Base-by-base conservation (phyloP, 2,797 vertebrate genomes). In the Ficedula albicollis region DNA sequence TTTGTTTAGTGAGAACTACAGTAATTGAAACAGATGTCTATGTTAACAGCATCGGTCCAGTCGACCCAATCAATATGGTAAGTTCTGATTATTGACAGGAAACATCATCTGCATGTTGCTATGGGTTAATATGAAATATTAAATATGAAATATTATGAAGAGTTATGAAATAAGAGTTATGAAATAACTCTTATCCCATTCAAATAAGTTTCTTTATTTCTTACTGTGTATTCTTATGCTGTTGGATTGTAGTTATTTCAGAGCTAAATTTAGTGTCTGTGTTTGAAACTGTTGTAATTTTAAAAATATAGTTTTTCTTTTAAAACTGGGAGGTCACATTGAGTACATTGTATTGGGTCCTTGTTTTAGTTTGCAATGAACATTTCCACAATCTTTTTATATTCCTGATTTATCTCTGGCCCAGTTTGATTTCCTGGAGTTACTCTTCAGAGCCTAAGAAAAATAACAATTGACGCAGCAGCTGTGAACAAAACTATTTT, bases 21-120 rank as follows among this genome's bases (percentile, higher is more conserved):
- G 98, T 99, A 93, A 99, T 99, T 95, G 99, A 99, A 98, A 99
- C 99, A 86, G 99, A 99, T 16, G 98, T 99, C 84, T 99, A 99
- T 84, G 98, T 99, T 82, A 99, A 99, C 98, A 99, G 99, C 96
- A 99, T 99, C 62, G 99, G 99, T 96, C 99, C 99, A 34, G 99
- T 99, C 52, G 99, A 99, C 97, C 99, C 99, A 63, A 99, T 99
- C 95, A 99, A 99, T 95, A 99, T 99, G 99, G 99, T 99, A 96
- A 99, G 99, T 98, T 89, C 78, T 69, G 15, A 87, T 59, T 94
- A 78, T 68, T 92, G 63, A 59, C 38, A 69, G 36, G 84, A 95
- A 90, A 88, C 11, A 52, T 49, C 56, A 43, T 69, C 9, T 90
- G 38, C 49, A 43, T 69, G 58, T 74, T 90, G 20, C 43, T 48